These are phyloP conservation scores for Noctua janthina DNA, from an alignment of 2,888 invertebrate genomes.

Conservation along the genomic window DNA sequence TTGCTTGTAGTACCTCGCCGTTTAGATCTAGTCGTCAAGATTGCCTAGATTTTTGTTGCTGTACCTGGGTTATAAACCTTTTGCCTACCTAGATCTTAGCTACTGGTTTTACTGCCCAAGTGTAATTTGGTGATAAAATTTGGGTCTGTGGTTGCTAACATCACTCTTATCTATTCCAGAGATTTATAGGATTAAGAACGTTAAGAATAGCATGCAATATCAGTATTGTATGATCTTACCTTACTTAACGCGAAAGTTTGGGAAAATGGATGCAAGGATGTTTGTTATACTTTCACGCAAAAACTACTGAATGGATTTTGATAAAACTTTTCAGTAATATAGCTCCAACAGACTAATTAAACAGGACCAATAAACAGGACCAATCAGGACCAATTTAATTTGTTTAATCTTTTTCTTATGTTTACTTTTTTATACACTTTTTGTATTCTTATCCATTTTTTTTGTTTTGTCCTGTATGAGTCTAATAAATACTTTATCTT, in stretches of 20 bases:
- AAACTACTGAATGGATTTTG: neutral
- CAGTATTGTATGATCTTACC: neutral
- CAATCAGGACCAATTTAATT: too few relatives aligned
- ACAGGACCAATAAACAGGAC: too few relatives aligned
- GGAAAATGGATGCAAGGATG: neutral
- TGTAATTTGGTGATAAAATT: constrained; percentile 4
- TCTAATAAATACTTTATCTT: too few relatives aligned
- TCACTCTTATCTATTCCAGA: neutral
- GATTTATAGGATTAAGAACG: neutral
- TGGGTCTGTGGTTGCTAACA: neutral
- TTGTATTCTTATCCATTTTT: too few relatives aligned
- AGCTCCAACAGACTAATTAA: too few relatives aligned
- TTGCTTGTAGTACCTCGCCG: constrained; percentile 30
- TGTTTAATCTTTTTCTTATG: too few relatives aligned
- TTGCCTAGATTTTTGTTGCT: constrained; percentile 38
- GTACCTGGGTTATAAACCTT: constrained; percentile 11
- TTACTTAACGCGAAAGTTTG: neutral
- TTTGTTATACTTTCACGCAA: neutral
- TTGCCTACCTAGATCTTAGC: constrained; percentile 8
- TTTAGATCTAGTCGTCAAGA: constrained; percentile 40
- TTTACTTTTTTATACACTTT: too few relatives aligned
- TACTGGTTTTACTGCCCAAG: constrained; percentile 11
- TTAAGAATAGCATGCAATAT: neutral
- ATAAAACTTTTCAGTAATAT: neutral
- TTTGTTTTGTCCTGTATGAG: too few relatives aligned